Base-by-base conservation (phyloP, 2,113 vertebrate species). In the Arizona elegans region DNA sequence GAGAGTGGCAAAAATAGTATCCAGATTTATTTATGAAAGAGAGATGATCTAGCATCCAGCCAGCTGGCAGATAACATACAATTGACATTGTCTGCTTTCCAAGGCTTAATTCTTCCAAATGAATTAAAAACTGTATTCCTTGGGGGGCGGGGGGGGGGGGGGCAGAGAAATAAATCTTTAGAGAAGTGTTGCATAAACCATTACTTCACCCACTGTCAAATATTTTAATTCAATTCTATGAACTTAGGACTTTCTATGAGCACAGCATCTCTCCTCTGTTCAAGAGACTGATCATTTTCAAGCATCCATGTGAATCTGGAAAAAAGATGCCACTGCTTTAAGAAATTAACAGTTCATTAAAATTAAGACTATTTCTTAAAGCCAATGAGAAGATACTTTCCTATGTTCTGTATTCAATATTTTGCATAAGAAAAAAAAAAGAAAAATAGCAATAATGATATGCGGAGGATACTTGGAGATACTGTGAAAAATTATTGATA, bases 31-130 rank as follows among this genome's bases (percentile, higher is more conserved):
- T 98, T 81, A 98, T 97, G n/a, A 98, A 98, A 1, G 98, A 95
- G 33, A 98, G 96, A 3, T 98, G 96, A 94, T 99, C 98, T 95
- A 99, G 8, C 0, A 99, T 96, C 98, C 98, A 99, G 4, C 99
- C 99, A 0, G 8, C 88, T 0, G 93, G 1, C 91, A 97, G 93
- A 13, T 92, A 92, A 9, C 95, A 90, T 50, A 99, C 91, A 54
- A 98, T 96, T 0, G 99, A 97, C 99, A 99, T 99, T 21, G 0
- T 0, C 15, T 19, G 55, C 17, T 89, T 43, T 88, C 87, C 56
- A 62, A 23, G 50, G 15, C 43, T 54, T 54, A 43, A 38, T 86
- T 90, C 55, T 62, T 93, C 47, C 29, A 12, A 90, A 1, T 19
- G 43, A 29, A 53, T 85, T 85, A 53, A 86, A 92, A 90, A 58